These are phyloP conservation scores for Monodelphis domestica DNA, from an alignment of 2,797 vertebrate genomes.

Conservation along the genomic window DNA sequence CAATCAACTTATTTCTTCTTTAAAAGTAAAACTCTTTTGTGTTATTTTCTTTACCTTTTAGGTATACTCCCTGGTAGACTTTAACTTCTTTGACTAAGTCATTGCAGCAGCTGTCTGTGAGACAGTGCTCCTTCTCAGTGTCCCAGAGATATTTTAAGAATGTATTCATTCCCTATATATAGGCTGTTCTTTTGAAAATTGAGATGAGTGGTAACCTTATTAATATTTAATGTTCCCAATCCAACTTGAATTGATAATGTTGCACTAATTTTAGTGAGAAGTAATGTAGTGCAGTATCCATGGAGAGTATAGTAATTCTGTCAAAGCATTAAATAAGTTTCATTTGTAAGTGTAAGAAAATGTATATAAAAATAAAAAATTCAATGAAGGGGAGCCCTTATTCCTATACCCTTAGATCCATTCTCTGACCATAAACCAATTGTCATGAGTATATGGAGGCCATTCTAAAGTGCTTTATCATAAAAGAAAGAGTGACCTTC, in stretches of 20 bases:
- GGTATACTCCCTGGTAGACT: neutral
- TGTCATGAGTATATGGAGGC: slow-evolving; percentile 35
- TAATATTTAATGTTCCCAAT: slow-evolving; percentile 72
- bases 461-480: neutral
- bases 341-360: slow-evolving; percentile 4
- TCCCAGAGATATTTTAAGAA: slow-evolving; percentile 43
- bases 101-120: slow-evolving; percentile 11
- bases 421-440: neutral
- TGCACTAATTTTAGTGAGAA: slow-evolving; percentile 70
- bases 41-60: neutral
- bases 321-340: slow-evolving; percentile 70
- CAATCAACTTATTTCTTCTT: neutral
- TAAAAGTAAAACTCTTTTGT: slow-evolving; percentile 4
- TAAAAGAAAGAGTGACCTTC: neutral
- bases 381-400: neutral
- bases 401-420: slow-evolving; percentile 36
- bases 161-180: slow-evolving; percentile 55
- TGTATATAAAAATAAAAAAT: slow-evolving; percentile 7
- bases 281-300: slow-evolving; percentile 62
- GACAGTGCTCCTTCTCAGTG: neutral
- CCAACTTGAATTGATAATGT: slow-evolving; percentile 70
- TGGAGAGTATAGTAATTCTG: slow-evolving; percentile 49
- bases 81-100: slow-evolving; percentile 17
- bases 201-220: slow-evolving; percentile 69
- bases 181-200: slow-evolving; percentile 68